These are phyloP conservation scores for Ia io DNA, from an alignment of 2,113 vertebrate species.

Conservation along the genomic window DNA sequence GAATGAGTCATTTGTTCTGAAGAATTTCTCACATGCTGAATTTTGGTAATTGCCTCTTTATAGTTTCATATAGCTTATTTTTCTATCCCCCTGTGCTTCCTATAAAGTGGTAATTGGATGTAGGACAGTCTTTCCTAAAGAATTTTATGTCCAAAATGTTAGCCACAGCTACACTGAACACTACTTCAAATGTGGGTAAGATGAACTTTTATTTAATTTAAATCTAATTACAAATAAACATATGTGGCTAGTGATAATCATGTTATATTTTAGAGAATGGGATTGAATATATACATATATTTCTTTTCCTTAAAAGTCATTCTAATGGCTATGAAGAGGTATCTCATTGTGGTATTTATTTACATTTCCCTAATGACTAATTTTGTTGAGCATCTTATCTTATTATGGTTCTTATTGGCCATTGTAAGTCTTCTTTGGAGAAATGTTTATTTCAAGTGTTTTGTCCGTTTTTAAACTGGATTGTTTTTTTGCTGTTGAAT, in stretches of 20 bases:
- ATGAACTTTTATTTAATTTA: neutral
- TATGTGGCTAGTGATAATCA: neutral
- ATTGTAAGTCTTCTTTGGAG: neutral
- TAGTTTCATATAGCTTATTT: neutral
- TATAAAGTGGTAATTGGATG: neutral
- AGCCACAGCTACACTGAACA: neutral
- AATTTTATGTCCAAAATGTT: neutral
- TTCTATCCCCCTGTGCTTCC: neutral
- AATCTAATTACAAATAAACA: neutral
- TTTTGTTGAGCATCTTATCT: neutral
- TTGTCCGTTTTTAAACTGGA: neutral
- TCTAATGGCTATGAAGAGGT: neutral
- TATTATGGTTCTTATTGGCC: neutral
- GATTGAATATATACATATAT: neutral
- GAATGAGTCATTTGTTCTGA: neutral
- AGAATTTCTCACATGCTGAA: neutral
- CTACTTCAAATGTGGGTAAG: neutral
- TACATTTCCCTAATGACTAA: neutral
- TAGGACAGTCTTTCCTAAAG: neutral
- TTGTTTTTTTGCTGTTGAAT: neutral
- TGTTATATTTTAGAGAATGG: neutral
- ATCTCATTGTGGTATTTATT: neutral
- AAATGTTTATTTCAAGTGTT: neutral
- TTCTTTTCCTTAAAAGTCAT: neutral
- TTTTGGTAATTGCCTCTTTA: neutral